Percentiles rank a stretch among this genome's conserved stretches.
These are phyloP conservation scores for Peromyscus polionotus DNA, from an alignment of 2,113 vertebrate genomes.

Conservation along the genomic window DNA sequence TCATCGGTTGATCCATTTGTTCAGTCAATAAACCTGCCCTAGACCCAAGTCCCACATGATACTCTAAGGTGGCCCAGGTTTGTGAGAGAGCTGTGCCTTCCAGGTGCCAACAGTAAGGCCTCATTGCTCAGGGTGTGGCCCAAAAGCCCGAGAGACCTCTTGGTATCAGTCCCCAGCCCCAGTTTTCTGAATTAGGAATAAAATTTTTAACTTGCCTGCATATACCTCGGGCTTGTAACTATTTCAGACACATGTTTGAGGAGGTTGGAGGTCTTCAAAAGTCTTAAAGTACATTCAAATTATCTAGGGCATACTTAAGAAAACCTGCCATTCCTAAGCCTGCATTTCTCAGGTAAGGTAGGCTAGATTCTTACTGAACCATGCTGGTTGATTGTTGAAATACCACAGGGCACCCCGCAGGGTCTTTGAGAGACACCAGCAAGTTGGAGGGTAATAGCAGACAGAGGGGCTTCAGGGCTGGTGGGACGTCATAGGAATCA, in stretches of 20 bases:
- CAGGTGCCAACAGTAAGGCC: accelerated
- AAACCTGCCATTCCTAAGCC: neutral
- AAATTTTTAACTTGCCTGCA: neutral
- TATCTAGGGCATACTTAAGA: neutral
- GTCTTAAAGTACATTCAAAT: neutral
- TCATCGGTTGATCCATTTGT: neutral
- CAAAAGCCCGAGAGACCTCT: too few relatives aligned
- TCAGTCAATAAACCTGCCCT: neutral
- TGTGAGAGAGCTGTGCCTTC: neutral
- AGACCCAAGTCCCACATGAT: neutral
- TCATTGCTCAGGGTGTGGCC: neutral
- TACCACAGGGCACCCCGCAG: neutral
- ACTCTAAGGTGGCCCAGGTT: neutral
- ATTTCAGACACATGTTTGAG: neutral
- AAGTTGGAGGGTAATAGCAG: neutral
- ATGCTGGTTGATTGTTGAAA: neutral
- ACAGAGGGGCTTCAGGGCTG: neutral
- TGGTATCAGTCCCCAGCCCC: neutral
- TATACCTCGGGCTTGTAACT: neutral
- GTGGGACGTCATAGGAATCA: neutral
- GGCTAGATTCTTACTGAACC: neutral
- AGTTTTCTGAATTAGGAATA: neutral
- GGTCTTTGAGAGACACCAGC: neutral
- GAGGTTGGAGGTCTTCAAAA: neutral
- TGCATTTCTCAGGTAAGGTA: neutral